These are phyloP conservation scores for Protaetia brevitarsis DNA, from an alignment of 1,140 invertebrate species.

Conservation along the genomic window DNA sequence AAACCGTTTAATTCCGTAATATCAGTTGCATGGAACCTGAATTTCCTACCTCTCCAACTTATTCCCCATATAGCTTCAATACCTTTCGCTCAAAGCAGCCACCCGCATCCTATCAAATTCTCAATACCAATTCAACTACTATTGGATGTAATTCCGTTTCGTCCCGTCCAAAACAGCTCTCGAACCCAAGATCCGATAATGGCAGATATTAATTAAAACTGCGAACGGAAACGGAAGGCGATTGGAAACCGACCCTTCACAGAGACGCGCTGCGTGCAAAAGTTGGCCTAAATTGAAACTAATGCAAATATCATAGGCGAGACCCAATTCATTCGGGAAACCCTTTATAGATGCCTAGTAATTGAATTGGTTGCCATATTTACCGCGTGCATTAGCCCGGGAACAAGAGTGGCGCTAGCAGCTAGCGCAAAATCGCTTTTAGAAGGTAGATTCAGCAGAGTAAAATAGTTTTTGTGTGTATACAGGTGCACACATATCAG, in stretches of 20 bases:
- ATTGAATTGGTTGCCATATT: background rate
- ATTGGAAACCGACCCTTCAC: background rate
- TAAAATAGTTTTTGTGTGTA: too few species aligned
- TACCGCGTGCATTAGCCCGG: background rate
- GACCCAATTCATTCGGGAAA: constrained; percentile 1
- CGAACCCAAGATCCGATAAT: background rate
- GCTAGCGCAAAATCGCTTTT: background rate
- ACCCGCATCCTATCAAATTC: too few species aligned
- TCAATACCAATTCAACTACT: too few species aligned
- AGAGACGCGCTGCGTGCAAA: background rate
- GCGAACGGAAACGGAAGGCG: background rate
- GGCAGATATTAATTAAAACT: background rate
- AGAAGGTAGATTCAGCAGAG: background rate
- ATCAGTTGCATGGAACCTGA: too few species aligned
- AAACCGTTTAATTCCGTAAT: too few species aligned
- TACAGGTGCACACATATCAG: too few species aligned
- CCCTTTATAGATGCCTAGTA: constrained; percentile 7
- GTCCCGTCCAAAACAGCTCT: too few species aligned
- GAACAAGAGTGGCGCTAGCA: background rate
- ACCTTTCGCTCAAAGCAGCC: too few species aligned
- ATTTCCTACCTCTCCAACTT: too few species aligned
- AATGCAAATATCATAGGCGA: constrained; percentile 12
- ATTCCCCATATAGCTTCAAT: too few species aligned
- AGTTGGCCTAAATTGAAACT: background rate
- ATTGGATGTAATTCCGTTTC: too few species aligned